Percentiles rank a stretch among this genome's conserved stretches.
Evolutionary conservation across 2,888 invertebrate species (phyloP).

Genomic region (Nebria salina): DNA sequence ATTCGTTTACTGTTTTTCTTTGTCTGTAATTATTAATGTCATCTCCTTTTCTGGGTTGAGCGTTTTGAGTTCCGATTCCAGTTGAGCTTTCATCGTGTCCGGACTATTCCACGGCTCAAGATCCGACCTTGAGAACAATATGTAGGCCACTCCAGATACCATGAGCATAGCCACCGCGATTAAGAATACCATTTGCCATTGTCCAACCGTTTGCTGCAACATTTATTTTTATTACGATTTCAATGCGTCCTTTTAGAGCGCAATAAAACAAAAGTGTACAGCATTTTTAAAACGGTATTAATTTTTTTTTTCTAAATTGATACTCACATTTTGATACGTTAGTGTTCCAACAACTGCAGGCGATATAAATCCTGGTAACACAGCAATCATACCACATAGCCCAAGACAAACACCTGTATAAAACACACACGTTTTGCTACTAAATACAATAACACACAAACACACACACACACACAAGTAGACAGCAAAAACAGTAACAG

Average conservation of each 20-base stretch:
- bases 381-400: conserved; percentile 68
- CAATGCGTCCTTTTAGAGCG: not conserved
- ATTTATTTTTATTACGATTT: conserved; percentile 25
- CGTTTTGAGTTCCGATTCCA: conserved; percentile 50
- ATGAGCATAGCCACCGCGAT: conserved; percentile 66
- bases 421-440: conserved; percentile 17
- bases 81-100: conserved; percentile 47
- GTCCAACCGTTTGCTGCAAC: conserved; percentile 67
- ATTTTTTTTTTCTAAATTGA: not conserved
- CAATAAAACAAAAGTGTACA: too few relatives aligned
- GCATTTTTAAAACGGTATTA: too few relatives aligned
- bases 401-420: conserved; percentile 69
- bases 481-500: not conserved
- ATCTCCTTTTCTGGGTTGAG: conserved; percentile 50
- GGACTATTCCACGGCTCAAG: conserved; percentile 69
- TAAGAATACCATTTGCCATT: conserved; percentile 72
- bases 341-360: conserved; percentile 70
- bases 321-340: conserved; percentile 71
- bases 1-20: conserved; percentile 42
- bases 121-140: conserved; percentile 67
- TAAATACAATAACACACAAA: conserved; percentile 8
- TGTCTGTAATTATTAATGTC: conserved; percentile 32
- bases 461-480: conserved; percentile 3
- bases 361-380: conserved; percentile 70
- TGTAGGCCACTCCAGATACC: conserved; percentile 65